These are phyloP conservation scores for Sphecodes monilicornis DNA, from an alignment of 2,888 invertebrate species.

Conservation along the genomic window DNA sequence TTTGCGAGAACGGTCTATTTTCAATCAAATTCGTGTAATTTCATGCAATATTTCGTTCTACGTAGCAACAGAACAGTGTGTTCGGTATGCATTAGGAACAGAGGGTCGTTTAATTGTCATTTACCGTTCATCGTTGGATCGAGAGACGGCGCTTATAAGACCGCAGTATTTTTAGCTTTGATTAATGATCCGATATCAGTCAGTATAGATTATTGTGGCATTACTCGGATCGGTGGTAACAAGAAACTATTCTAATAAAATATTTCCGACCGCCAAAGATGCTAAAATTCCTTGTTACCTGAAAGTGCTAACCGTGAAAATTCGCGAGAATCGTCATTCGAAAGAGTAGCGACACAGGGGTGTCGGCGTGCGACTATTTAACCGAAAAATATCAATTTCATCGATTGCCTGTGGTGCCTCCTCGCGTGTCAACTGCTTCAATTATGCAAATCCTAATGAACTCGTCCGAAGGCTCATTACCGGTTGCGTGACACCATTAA, in stretches of 20 bases:
- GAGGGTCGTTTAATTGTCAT: conserved; percentile 22
- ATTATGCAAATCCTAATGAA: conserved; percentile 37
- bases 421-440: conserved; percentile 14
- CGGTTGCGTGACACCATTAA: conserved; percentile 23
- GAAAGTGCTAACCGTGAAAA: neutral
- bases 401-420: neutral
- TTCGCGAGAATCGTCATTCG: neutral
- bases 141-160: neutral
- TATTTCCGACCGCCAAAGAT: neutral
- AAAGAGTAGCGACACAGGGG: neutral
- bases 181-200: conserved; percentile 21
- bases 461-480: conserved; percentile 25
- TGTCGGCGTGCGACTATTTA: neutral
- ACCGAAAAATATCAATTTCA: conserved; percentile 15
- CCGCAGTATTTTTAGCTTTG: neutral
- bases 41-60: neutral
- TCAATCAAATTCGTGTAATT: neutral
- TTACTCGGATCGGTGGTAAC: neutral
- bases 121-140: neutral
- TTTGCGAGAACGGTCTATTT: neutral
- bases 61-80: conserved; percentile 12
- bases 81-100: neutral
- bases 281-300: neutral
- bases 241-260: neutral
- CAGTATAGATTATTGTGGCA: neutral